Percentiles rank a stretch among this genome's conserved stretches.
Conservation (phyloP, 2,113 vertebrate genomes). For the Oryzias celebensis region DNA sequence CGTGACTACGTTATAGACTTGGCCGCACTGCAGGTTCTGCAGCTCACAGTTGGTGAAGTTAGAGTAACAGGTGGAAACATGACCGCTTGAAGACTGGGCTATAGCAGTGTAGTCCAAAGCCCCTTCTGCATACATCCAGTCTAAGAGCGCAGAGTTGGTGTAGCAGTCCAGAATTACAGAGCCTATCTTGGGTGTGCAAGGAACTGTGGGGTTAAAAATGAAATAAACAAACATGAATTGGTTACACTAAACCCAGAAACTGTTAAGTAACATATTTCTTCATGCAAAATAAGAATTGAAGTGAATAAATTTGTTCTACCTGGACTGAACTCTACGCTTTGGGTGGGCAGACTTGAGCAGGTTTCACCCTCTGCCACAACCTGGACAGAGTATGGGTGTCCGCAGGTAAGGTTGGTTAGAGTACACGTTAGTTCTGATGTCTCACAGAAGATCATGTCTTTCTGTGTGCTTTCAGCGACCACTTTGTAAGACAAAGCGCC, state of each 20-base stretch:
- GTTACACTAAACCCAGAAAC: too few relatives aligned
- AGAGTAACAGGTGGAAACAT: slow-evolving; percentile 52
- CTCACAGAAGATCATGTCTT: slow-evolving; percentile 42
- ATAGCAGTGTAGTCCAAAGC: slow-evolving; percentile 59
- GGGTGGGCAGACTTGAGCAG: slow-evolving; percentile 75
- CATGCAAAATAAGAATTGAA: too few relatives aligned
- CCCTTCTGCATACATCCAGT: slow-evolving; percentile 56
- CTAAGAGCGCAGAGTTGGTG: slow-evolving; percentile 55
- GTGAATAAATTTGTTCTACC: slow-evolving; percentile 55
- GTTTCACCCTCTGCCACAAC: slow-evolving; percentile 64
- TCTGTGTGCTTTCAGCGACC: slow-evolving; percentile 33
- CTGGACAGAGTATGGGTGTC: slow-evolving; percentile 61
- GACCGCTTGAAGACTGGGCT: slow-evolving; percentile 27
- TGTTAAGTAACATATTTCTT: neutral
- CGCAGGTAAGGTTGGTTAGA: slow-evolving; percentile 69
- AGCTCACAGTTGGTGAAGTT: slow-evolving; percentile 73
- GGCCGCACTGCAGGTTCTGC: slow-evolving; percentile 62
- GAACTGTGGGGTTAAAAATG: slow-evolving; percentile 50
- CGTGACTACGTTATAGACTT: slow-evolving; percentile 52
- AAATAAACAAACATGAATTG: neutral
- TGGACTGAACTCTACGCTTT: slow-evolving; percentile 52
- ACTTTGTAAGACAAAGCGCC: slow-evolving; percentile 67
- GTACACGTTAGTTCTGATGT: slow-evolving; percentile 39
- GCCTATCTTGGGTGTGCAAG: slow-evolving; percentile 64
- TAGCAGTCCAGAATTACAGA: slow-evolving; percentile 64